Conservation (phyloP, 2,113 vertebrate genomes). For the Lagopus muta region DNA sequence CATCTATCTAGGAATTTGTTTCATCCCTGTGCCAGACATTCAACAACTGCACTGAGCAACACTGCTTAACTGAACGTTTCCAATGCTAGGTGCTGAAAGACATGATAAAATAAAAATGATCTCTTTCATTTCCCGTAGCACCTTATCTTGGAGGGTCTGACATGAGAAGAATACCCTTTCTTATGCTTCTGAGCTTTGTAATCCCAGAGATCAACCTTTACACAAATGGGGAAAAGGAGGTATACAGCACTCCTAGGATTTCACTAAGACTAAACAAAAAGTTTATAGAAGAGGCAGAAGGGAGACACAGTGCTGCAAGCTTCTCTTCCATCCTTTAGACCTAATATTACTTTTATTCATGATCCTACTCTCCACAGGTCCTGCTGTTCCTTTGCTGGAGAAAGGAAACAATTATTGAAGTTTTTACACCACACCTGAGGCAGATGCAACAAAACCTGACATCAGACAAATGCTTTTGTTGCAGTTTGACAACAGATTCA, state of each 20-base stretch:
- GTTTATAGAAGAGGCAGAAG: neutral
- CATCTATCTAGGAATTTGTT: slow-evolving; percentile 51
- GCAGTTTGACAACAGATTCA: neutral
- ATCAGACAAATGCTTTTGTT: neutral
- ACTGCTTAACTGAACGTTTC: neutral
- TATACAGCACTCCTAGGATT: neutral
- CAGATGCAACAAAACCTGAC: neutral
- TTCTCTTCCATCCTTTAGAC: neutral
- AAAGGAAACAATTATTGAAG: neutral
- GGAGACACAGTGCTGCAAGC: rapidly evolving
- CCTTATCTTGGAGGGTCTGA: neutral
- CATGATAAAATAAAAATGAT: neutral
- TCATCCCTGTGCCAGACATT: slow-evolving; percentile 24
- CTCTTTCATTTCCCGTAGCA: neutral
- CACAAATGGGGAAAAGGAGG: neutral
- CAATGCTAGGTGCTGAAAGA: neutral
- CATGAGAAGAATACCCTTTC: rapidly evolving
- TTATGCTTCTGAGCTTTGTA: neutral
- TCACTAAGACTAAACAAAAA: neutral
- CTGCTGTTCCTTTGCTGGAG: neutral
- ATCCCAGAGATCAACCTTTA: neutral
- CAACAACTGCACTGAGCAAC: neutral
- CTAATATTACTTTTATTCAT: neutral
- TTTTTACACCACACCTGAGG: neutral
- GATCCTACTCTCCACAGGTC: neutral